Base-by-base conservation (phyloP, 2,113 vertebrate genomes). In the Xiphophorus maculatus region DNA sequence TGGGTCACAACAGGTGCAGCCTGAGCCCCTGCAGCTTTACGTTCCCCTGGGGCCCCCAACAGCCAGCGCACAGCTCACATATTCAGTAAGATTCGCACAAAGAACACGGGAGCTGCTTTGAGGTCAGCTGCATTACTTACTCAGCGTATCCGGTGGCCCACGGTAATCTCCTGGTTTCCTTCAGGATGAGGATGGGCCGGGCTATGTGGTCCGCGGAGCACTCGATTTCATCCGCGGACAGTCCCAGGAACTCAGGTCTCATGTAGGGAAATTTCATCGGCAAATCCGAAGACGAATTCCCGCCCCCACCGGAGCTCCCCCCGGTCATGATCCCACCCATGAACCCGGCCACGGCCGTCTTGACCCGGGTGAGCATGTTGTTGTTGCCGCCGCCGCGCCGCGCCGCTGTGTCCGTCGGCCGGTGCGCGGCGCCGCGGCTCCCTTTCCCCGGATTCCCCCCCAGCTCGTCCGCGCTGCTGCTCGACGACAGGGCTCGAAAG, bases 121-220 rank as follows among this genome's bases (percentile, higher is more conserved):
- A 30, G 48, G 1, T 58, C 42, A 28, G 63, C 61, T 67, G 66
- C 29, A 19, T 35, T 84, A 91, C 92, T 91, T 70, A 93, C 92
- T 93, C 92, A 1, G 92, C 92, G 84, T 93, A 93, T 81, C 92
- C 92, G 62, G 92, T 92, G 83, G 92, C 91, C 92, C 92, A 93
- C n/a, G 92, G 91, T 86, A 93, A 89, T 81, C 91, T 91, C 83
- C 90, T 77, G 71, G 88, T 93, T 64, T 92, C 92, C 90, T 90
- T 91, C 71, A 92, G 81, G 84, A 92, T 93, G 73, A 93, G 90
- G 77, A 93, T 92, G 90, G 92, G 92, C 80, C 92, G 90, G 3
- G 92, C 89, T 30, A 84, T 60, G 85, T 93, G 92, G 70, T 93
- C 92, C 73, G 92, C 92, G 5, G 91, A 93, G 70, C 92, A 92